Base-by-base conservation (phyloP, 2,797 vertebrate species). In the Danio choprae region DNA sequence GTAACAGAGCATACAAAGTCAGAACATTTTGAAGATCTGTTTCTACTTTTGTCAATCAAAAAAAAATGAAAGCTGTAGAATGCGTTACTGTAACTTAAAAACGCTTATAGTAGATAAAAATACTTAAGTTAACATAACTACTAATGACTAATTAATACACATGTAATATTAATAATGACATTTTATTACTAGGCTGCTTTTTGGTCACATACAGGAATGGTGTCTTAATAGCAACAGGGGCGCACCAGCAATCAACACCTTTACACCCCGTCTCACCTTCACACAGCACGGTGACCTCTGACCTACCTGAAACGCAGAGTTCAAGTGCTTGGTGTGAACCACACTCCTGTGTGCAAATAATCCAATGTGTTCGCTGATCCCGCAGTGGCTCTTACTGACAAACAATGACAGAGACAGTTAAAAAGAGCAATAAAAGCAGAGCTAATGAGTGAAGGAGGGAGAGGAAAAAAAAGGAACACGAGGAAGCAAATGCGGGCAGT, bases 401-500 rank as follows among this genome's bases (percentile, higher is more conserved):
- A 55, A 62, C 67, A 51, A 72, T 69, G 67, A 63, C 72, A 58
- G 53, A 76, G 74, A 43, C 64, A 71, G 81, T 81, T 74, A 85
- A 65, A 80, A 65, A 65, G 72, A 59, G 72, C 73, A 72, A 58
- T 22, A 46, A 40, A 64, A 78, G 62, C 40, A 82, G 18, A 64
- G 74, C 69, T 72, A 73, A 84, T 81, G 67, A 79, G 58, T 77
- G 56, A 59, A 67, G 77, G 80, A 90, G 86, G 83, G n/a, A 38
- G 29, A 29, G n/a, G 29, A 29, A 3, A 29, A 29, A 65, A 70
- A 40, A 56, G 58, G 59, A 78, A 65, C 88, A 83, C 87, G 85
- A 86, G 88, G 87, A 83, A 90, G 87, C 96, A 94, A 94, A 96
- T 95, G 95, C 96, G 96, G 95, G 92, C 86, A 91, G 87, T 86